Evolutionary conservation across 2,113 vertebrate species (phyloP).

Genomic region (Varanus komodoensis): DNA sequence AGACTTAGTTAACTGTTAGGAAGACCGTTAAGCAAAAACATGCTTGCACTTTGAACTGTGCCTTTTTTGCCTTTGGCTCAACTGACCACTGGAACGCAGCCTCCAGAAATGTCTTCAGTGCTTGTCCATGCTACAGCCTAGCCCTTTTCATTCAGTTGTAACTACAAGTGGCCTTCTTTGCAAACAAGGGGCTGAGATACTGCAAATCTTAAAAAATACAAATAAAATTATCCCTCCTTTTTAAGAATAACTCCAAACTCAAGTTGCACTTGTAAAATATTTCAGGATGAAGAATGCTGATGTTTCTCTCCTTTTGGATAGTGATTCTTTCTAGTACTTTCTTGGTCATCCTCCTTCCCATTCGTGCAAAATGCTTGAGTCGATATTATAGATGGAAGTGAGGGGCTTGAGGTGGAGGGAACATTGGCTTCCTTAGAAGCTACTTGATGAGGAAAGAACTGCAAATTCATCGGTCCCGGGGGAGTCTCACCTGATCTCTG

Average conservation of each 20-base stretch:
- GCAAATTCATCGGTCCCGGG: neutral
- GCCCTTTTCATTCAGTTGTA: neutral
- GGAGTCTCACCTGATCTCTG: neutral
- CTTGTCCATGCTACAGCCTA: neutral
- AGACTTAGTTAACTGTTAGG: too few species aligned
- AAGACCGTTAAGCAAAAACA: too few species aligned
- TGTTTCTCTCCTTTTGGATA: neutral
- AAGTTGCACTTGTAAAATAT: slow-evolving; percentile 5
- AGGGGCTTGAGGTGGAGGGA: neutral
- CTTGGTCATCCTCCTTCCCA: neutral
- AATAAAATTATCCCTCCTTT: neutral
- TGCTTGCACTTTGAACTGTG: too few species aligned
- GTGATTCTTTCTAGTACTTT: neutral
- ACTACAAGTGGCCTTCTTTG: slow-evolving; percentile 46
- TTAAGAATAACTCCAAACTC: neutral
- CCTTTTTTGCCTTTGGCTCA: too few species aligned
- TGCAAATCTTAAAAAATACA: neutral
- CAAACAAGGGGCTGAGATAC: neutral
- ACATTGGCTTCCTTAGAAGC: neutral
- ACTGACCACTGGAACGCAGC: too few species aligned
- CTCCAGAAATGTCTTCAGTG: too few species aligned
- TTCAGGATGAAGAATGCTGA: neutral
- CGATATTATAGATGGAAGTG: neutral
- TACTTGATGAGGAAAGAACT: neutral
- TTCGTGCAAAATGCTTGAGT: neutral